These are phyloP conservation scores for Periparus ater DNA, from an alignment of 2,797 vertebrate genomes.

Conservation along the genomic window DNA sequence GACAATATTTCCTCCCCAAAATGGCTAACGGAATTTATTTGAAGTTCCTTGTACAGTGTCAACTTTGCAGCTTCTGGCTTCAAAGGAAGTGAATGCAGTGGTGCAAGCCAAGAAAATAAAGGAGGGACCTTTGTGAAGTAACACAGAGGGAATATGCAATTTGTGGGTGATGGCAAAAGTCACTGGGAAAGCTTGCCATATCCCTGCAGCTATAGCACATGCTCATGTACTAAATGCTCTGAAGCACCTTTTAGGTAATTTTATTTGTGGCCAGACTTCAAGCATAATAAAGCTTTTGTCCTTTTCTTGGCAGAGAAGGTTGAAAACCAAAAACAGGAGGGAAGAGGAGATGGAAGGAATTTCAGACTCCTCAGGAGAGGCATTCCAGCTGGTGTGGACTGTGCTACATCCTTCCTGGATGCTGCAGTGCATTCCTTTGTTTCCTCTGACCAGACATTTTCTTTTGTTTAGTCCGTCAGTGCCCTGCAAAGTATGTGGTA, in stretches of 20 bases:
- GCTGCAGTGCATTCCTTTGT: conserved; percentile 51
- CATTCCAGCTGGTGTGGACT: conserved; percentile 14
- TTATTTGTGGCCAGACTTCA: conserved; percentile 21
- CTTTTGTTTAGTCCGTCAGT: conserved; percentile 32
- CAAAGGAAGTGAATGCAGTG: not conserved
- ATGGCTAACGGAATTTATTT: not conserved
- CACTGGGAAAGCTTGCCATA: not conserved
- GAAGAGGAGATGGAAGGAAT: conserved; percentile 55
- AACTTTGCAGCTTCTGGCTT: not conserved
- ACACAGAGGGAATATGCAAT: conserved; percentile 17
- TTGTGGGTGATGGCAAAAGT: conserved; percentile 47
- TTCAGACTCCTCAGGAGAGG: conserved; percentile 30
- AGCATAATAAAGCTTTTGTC: conserved; percentile 61
- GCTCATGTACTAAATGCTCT: not conserved
- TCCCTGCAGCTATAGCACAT: conserved; percentile 36
- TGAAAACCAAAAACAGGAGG: conserved; percentile 4
- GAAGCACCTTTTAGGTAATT: conserved; percentile 50
- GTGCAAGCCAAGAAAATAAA: conserved; percentile 29
- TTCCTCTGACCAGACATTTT: conserved; percentile 40
- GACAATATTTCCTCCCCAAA: not conserved
- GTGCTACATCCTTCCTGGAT: conserved; percentile 41
- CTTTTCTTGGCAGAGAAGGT: conserved; percentile 30
- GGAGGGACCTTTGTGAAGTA: not conserved
- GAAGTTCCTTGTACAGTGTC: not conserved
- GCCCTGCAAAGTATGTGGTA: not conserved